These are phyloP conservation scores for Chionis minor DNA, from an alignment of 2,113 vertebrate genomes.

Conservation along the genomic window DNA sequence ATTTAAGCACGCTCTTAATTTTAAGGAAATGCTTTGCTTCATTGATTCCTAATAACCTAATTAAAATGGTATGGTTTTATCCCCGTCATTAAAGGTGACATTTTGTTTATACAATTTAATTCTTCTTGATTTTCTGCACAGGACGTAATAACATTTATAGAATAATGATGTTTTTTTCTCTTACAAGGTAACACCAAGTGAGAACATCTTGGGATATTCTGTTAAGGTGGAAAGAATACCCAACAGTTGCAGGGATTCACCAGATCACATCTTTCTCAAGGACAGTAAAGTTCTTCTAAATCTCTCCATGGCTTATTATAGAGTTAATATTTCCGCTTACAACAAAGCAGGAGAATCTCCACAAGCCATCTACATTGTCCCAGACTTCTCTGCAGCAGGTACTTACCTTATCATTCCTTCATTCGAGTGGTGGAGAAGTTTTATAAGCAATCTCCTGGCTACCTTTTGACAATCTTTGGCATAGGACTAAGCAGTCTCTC, in stretches of 20 bases:
- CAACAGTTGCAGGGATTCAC: neutral
- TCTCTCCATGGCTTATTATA: conserved; percentile 50
- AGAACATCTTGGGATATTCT: conserved; percentile 1
- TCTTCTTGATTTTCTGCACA: neutral
- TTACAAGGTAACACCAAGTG: conserved; percentile 20
- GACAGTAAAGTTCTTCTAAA: conserved; percentile 25
- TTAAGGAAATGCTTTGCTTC: neutral
- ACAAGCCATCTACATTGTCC: conserved; percentile 2
- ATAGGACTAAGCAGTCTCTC: neutral
- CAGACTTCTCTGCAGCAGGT: conserved; percentile 15
- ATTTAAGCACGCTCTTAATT: neutral
- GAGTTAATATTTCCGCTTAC: conserved; percentile 47
- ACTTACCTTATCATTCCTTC: neutral
- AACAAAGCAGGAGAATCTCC: conserved; percentile 62
- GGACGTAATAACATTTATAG: neutral
- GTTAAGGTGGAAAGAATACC: conserved; percentile 54
- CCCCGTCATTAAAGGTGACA: neutral
- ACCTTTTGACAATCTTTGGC: neutral
- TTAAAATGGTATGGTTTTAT: neutral
- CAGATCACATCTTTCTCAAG: neutral
- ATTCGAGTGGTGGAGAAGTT: accelerated
- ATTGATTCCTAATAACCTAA: conserved; percentile 4
- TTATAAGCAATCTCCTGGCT: neutral
- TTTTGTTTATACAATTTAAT: conserved; percentile 5
- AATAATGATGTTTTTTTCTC: neutral